Conservation (phyloP, 2,797 vertebrate species). For the Trematomus bernacchii region DNA sequence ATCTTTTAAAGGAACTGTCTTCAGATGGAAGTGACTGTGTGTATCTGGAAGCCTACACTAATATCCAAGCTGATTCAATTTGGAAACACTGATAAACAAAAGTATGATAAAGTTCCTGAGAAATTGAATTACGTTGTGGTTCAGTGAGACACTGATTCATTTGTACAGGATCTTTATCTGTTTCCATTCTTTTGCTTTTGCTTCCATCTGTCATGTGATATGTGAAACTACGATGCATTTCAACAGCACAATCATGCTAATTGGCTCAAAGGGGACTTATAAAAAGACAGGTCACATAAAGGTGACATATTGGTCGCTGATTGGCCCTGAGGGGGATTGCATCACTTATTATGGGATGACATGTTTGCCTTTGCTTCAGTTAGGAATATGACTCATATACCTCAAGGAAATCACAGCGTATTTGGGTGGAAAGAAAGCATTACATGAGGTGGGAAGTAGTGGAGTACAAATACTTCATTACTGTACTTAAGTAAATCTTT, state of each 20-base stretch:
- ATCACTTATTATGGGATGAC: conserved; percentile 22
- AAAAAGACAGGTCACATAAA: conserved; percentile 36
- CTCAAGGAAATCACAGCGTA: conserved; percentile 17
- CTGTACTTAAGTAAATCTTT: too few species aligned
- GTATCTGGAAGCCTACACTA: conserved; percentile 22
- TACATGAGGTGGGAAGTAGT: not conserved
- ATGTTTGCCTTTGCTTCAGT: conserved; percentile 29
- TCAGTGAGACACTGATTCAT: conserved; percentile 32
- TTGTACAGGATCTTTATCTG: conserved; percentile 19
- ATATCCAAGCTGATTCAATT: conserved; percentile 33
- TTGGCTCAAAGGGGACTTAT: not conserved
- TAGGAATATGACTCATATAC: conserved; percentile 26
- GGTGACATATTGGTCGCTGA: conserved; percentile 27
- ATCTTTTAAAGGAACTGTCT: not conserved
- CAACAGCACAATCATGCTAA: not conserved
- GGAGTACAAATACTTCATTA: too few species aligned
- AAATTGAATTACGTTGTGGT: conserved; percentile 16
- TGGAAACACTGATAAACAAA: conserved; percentile 41
- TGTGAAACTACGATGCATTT: conserved; percentile 10
- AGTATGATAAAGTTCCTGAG: conserved; percentile 4
- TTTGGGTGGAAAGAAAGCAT: conserved; percentile 29
- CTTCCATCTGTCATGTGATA: conserved; percentile 22
- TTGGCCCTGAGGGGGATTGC: conserved; percentile 32
- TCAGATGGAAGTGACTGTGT: conserved; percentile 7
- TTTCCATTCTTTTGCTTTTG: conserved; percentile 16